Conservation (phyloP, 2,888 invertebrate species). For the Stomorhina lunata region DNA sequence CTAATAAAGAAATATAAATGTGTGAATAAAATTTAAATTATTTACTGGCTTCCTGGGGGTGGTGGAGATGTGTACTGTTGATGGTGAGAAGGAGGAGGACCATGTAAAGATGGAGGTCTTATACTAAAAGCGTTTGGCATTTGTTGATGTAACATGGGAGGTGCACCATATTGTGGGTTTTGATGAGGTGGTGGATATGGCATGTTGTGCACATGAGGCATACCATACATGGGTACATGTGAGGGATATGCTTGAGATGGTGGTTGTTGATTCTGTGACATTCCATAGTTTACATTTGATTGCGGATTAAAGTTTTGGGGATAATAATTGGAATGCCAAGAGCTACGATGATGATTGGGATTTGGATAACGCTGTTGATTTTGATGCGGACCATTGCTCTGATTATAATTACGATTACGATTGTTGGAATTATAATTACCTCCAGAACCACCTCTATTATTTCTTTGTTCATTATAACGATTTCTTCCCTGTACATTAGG, state of each 20-base stretch:
- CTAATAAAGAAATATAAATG: not conserved
- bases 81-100: not conserved
- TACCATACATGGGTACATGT: constrained; percentile 40
- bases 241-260: constrained; percentile 29
- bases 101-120: constrained; percentile 42
- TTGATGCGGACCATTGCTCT: constrained; percentile 11
- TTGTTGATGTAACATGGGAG: constrained; percentile 2
- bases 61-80: constrained; percentile 35
- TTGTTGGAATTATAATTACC: constrained; percentile 15
- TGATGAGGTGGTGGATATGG: constrained; percentile 45
- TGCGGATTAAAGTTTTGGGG: constrained; percentile 68
- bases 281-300: not conserved
- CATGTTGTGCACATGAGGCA: constrained; percentile 31
- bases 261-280: constrained; percentile 19
- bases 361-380: constrained; percentile 56
- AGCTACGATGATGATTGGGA: constrained; percentile 73
- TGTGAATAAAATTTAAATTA: not conserved
- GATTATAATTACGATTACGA: constrained; percentile 32
- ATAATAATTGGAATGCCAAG: constrained; percentile 78
- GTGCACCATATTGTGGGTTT: constrained; percentile 29
- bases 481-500: constrained; percentile 63
- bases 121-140: constrained; percentile 34
- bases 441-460: constrained; percentile 32
- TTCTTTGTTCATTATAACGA: constrained; percentile 61
- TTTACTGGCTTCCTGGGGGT: constrained; percentile 65